A percentile compares a stretch with the other conserved stretches of the same genome.
phyloP scores from a whole-genome alignment of 2,113 vertebrate genomes.

The Bubalus kerabau region DNA sequence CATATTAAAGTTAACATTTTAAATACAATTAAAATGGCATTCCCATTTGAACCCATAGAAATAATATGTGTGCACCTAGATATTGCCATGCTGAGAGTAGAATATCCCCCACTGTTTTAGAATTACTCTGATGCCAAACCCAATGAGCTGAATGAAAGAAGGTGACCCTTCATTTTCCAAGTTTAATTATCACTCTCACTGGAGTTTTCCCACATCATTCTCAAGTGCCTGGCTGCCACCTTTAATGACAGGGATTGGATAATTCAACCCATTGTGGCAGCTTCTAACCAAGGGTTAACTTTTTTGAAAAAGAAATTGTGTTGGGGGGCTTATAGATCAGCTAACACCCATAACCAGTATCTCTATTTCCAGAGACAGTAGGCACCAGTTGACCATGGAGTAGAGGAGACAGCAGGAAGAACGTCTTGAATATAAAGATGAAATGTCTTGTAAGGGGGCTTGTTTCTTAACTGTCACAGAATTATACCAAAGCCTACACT shows the following conservation, averaged over 20 bases:
- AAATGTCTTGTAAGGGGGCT: neutral
- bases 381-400: neutral
- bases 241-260: conserved; percentile 56
- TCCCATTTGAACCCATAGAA: conserved; percentile 35
- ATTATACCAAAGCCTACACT: neutral
- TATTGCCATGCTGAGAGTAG: conserved; percentile 41
- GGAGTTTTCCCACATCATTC: conserved; percentile 66
- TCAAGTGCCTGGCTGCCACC: conserved; percentile 38
- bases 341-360: neutral
- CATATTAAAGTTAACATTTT: conserved; percentile 41
- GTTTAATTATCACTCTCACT: conserved; percentile 70
- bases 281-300: conserved; percentile 26
- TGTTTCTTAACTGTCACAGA: neutral
- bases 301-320: conserved; percentile 31
- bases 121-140: conserved; percentile 52
- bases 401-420: neutral
- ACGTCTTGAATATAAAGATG: neutral
- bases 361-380: neutral
- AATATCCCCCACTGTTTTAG: conserved; percentile 48
- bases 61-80: conserved; percentile 12
- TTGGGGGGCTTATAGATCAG: neutral
- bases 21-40: conserved; percentile 58
- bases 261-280: conserved; percentile 31
- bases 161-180: conserved; percentile 58
- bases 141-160: conserved; percentile 59